Percentiles rank a stretch among this genome's conserved stretches.
Conservation (phyloP, 2,888 invertebrate genomes). For the Alloplasta piceator region DNA sequence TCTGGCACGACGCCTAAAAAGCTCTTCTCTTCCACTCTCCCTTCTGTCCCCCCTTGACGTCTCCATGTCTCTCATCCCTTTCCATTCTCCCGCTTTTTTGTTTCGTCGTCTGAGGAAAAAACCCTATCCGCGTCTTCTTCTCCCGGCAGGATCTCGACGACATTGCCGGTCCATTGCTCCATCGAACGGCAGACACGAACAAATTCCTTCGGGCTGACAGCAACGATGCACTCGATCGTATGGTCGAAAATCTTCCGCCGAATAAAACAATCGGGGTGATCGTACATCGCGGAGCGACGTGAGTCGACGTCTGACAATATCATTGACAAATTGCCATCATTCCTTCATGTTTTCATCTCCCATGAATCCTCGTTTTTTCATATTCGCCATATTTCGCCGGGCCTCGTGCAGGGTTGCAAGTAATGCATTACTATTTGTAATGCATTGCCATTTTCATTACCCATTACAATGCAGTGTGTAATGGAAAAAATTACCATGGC, state of each 20-base stretch:
- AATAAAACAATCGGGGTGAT: conserved; percentile 88
- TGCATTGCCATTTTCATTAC: too few relatives aligned
- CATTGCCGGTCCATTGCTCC: conserved; percentile 91
- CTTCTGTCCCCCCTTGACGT: too few relatives aligned
- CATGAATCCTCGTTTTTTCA: too few relatives aligned
- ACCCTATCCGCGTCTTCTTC: conserved; percentile 36
- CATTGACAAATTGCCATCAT: conserved; percentile 33
- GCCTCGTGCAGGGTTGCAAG: too few relatives aligned
- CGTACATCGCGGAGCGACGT: conserved; percentile 88
- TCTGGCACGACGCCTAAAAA: too few relatives aligned
- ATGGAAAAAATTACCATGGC: too few relatives aligned
- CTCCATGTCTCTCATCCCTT: conserved; percentile 3
- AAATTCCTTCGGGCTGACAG: conserved; percentile 96
- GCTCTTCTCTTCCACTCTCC: too few relatives aligned
- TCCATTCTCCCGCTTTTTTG: neutral
- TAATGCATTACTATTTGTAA: too few relatives aligned
- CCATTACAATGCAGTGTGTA: too few relatives aligned
- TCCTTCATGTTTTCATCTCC: neutral
- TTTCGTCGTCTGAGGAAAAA: conserved; percentile 16
- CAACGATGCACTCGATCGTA: conserved; percentile 90
- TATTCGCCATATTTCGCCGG: too few relatives aligned
- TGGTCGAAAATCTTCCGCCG: conserved; percentile 91
- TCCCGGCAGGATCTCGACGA: conserved; percentile 91
- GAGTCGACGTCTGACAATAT: conserved; percentile 65
- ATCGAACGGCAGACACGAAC: conserved; percentile 96